Percentiles rank a stretch among this genome's conserved stretches.
These are phyloP conservation scores for Rhogogaster chlorosoma DNA, from an alignment of 2,888 invertebrate species.

Conservation along the genomic window DNA sequence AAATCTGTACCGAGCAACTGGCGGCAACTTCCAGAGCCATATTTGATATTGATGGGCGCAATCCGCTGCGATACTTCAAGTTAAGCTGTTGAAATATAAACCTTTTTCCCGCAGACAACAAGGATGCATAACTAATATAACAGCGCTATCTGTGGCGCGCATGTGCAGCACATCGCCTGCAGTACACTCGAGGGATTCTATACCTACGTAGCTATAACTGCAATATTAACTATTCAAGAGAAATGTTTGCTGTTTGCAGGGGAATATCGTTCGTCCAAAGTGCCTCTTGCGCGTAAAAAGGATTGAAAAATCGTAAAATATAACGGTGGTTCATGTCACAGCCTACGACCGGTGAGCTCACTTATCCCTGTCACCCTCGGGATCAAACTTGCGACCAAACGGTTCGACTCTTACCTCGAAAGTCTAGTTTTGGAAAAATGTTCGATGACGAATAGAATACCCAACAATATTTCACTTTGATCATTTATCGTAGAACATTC, in stretches of 20 bases:
- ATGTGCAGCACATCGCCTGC: constrained; percentile 13
- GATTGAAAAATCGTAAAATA: constrained; percentile 45
- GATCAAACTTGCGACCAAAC: neutral
- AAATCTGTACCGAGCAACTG: neutral
- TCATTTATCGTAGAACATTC: too few species aligned
- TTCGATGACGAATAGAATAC: too few species aligned
- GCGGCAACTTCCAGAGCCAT: neutral
- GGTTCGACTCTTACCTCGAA: neutral
- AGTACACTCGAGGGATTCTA: constrained; percentile 17
- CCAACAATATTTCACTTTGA: too few species aligned
- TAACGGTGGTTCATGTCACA: constrained; percentile 24
- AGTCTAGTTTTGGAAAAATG: neutral
- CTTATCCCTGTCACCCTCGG: constrained; percentile 20
- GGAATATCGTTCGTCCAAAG: constrained; percentile 35
- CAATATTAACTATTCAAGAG: constrained; percentile 43
- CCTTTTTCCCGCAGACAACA: neutral
- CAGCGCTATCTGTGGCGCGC: neutral
- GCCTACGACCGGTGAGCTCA: constrained; percentile 20
- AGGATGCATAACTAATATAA: constrained; percentile 18
- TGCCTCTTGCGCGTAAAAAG: constrained; percentile 46
- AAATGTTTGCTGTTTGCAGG: constrained; percentile 42
- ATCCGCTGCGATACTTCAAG: neutral
- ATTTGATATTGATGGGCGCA: neutral
- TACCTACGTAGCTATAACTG: neutral
- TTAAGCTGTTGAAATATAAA: constrained; percentile 2